Evolutionary conservation across 1,140 invertebrate genomes (phyloP).

Genomic region (Halesus radiatus): DNA sequence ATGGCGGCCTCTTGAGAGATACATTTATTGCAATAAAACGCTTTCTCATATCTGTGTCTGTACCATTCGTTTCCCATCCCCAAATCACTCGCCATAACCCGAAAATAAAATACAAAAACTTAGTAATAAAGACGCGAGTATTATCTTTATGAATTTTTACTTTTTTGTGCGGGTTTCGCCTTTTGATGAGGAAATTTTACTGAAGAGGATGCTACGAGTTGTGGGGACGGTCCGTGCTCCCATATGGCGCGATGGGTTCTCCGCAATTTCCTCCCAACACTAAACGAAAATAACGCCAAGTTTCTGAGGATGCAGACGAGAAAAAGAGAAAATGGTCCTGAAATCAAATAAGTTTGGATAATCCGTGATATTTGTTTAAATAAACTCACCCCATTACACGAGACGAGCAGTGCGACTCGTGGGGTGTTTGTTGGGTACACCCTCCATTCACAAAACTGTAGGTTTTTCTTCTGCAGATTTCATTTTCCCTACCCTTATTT

Average conservation of each 20-base stretch:
- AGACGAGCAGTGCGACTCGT: neutral
- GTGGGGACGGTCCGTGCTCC: neutral
- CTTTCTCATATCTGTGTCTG: constrained; percentile 49
- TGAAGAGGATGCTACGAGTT: neutral
- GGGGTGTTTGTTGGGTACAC: neutral
- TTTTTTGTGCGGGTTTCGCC: too few species aligned
- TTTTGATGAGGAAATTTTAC: neutral
- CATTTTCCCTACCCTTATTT: too few species aligned
- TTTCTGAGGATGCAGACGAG: constrained; percentile 17
- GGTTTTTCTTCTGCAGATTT: too few species aligned
- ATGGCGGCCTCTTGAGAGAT: constrained; percentile 39
- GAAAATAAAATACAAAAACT: neutral
- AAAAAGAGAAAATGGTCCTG: constrained; percentile 1
- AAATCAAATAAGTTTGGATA: constrained; percentile 31
- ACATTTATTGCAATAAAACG: constrained; percentile 56
- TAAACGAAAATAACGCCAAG: constrained; percentile 31
- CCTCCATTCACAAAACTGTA: neutral
- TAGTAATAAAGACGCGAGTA: neutral
- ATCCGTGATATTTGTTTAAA: constrained; percentile 31
- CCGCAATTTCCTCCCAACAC: constrained; percentile 28
- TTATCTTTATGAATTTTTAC: neutral
- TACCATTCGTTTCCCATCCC: constrained; percentile 5
- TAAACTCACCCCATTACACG: constrained; percentile 8
- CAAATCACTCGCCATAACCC: neutral
- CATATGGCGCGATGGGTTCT: constrained; percentile 28